Conservation (phyloP, 2,797 vertebrate genomes). For the Sebastes reedi region DNA sequence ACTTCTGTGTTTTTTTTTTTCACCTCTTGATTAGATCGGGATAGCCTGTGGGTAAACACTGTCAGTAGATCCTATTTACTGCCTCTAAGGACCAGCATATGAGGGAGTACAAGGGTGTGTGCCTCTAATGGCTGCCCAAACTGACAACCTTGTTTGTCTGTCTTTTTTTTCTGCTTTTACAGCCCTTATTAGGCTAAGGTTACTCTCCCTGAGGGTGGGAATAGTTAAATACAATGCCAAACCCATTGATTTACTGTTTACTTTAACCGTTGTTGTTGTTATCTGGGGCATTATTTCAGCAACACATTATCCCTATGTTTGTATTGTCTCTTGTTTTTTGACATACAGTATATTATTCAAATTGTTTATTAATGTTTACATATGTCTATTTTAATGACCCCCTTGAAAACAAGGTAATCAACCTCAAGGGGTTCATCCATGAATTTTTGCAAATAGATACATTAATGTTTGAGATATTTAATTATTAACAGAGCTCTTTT, state of each 20-base stretch:
- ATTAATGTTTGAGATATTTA: background rate
- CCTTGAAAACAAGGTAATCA: background rate
- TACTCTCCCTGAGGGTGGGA: conserved; percentile 10
- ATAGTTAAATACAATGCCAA: conserved; percentile 12
- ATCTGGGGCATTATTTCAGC: background rate
- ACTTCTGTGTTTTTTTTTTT: conserved; percentile 39
- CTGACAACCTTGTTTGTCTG: conserved; percentile 27
- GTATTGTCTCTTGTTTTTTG: background rate
- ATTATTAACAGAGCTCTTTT: background rate
- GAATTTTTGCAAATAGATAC: background rate
- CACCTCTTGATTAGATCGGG: conserved; percentile 67
- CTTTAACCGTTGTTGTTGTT: background rate
- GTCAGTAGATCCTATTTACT: conserved; percentile 59
- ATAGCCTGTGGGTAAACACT: conserved; percentile 62
- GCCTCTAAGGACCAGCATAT: conserved; percentile 40
- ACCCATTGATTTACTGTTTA: conserved; percentile 16
- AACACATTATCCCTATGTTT: background rate
- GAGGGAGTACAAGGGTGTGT: conserved; percentile 28
- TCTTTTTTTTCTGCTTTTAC: conserved; percentile 10
- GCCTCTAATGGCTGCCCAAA: conserved; percentile 19
- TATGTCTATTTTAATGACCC: background rate
- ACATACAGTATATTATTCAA: background rate
- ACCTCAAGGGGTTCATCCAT: background rate
- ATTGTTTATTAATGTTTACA: background rate
- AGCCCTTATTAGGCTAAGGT: conserved; percentile 6